Evolutionary conservation across 2,797 vertebrate species (phyloP).

Genomic region (Rhinogobio ventralis): DNA sequence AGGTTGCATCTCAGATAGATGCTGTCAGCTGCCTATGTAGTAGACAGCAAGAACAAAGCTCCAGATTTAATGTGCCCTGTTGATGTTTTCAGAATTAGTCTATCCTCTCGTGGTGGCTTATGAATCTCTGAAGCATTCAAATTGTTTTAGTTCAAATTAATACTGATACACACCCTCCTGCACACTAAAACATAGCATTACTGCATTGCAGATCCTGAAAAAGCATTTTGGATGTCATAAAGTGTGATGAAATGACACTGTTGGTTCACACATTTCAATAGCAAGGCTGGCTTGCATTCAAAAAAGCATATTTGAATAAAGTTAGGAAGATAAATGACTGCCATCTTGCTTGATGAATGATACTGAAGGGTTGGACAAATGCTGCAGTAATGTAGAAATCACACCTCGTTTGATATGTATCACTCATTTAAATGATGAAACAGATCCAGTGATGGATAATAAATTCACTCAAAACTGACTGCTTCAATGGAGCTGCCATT

Average conservation of each 20-base stretch:
- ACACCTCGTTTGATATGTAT: constrained; percentile 11
- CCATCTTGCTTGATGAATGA: constrained; percentile 17
- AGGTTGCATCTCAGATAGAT: neutral
- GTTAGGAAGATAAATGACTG: neutral
- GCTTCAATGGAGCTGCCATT: neutral
- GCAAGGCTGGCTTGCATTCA: neutral
- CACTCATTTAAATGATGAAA: constrained; percentile 5
- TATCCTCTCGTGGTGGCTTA: neutral
- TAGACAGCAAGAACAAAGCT: neutral
- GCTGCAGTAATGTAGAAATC: neutral
- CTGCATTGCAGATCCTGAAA: constrained; percentile 1
- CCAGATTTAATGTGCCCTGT: neutral
- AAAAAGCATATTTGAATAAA: constrained; percentile 18
- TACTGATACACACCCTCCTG: neutral
- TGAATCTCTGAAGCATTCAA: neutral
- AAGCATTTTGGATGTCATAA: neutral
- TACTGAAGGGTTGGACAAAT: neutral
- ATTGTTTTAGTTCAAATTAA: neutral
- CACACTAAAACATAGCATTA: neutral
- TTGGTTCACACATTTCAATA: neutral
- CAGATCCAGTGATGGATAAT: constrained; percentile 9
- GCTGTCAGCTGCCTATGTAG: neutral
- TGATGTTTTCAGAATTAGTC: neutral
- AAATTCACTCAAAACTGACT: neutral
- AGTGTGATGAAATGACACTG: neutral